Conservation (phyloP, 2,888 invertebrate genomes). For the Polietes domitor region DNA sequence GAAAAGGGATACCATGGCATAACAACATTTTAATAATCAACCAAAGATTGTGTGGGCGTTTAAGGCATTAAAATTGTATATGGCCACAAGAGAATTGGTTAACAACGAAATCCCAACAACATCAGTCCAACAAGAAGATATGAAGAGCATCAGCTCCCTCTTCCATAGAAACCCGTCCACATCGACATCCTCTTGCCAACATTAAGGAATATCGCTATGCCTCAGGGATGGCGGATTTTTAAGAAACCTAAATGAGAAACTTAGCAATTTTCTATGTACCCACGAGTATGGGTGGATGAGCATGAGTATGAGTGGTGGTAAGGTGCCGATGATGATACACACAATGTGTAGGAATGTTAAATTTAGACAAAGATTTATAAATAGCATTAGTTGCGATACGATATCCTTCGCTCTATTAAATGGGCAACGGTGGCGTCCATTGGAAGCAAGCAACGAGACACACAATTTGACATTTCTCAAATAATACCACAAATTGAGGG, state of each 20-base stretch:
- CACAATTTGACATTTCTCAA: not conserved
- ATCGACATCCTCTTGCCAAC: not conserved
- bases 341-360: conserved; percentile 15
- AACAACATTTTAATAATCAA: conserved; percentile 40
- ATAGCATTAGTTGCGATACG: conserved; percentile 1
- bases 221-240: conserved; percentile 7
- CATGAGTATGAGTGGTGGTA: not conserved
- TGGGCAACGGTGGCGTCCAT: not conserved
- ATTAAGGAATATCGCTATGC: not conserved
- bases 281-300: not conserved
- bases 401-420: not conserved
- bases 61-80: conserved; percentile 42
- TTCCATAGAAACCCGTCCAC: not conserved
- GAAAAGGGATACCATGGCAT: not conserved
- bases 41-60: conserved; percentile 64
- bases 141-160: not conserved
- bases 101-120: not conserved
- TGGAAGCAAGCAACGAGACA: not conserved
- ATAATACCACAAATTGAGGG: not conserved
- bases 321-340: conserved; percentile 1
- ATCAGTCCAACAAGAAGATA: not conserved
- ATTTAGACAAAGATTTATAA: conserved; percentile 22
- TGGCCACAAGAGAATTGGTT: conserved; percentile 41
- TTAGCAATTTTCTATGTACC: not conserved
- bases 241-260: conserved; percentile 1